Percentiles rank a stretch among this genome's conserved stretches.
These are phyloP conservation scores for Leptoteleia sp. DNA, from an alignment of 1,140 invertebrate species.

Conservation along the genomic window DNA sequence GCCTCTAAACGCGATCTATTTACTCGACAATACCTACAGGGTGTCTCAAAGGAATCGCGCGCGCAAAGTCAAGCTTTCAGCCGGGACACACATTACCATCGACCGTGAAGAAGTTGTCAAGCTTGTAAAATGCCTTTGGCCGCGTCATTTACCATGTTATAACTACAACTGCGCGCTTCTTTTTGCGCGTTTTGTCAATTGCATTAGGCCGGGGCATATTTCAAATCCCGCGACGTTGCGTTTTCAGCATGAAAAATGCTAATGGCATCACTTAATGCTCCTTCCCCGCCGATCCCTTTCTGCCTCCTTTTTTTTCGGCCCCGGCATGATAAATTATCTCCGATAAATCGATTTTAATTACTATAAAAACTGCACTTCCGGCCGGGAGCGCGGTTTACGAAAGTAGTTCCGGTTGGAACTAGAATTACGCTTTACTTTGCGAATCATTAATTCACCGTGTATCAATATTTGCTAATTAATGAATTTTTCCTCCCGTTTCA, in stretches of 20 bases:
- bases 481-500: too few relatives aligned
- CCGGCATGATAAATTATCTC: not conserved
- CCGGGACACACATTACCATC: slow-evolving; percentile 53
- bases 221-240: slow-evolving; percentile 33
- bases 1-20: slow-evolving; percentile 77
- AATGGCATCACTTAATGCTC: slow-evolving; percentile 6
- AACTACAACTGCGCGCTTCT: slow-evolving; percentile 6
- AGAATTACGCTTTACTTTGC: too few relatives aligned
- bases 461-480: too few relatives aligned
- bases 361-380: too few relatives aligned
- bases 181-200: slow-evolving; percentile 35
- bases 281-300: not conserved
- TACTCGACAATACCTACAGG: slow-evolving; percentile 71
- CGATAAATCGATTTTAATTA: not conserved
- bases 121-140: slow-evolving; percentile 53
- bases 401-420: too few relatives aligned
- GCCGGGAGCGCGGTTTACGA: too few relatives aligned
- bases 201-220: slow-evolving; percentile 29
- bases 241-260: slow-evolving; percentile 34
- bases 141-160: slow-evolving; percentile 52
- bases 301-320: not conserved
- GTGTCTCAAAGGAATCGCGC: slow-evolving; percentile 61
- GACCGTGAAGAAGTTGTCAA: slow-evolving; percentile 61
- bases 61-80: slow-evolving; percentile 58
- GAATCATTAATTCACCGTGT: too few relatives aligned